phyloP scores from a whole-genome alignment of 2,888 invertebrate genomes.

The Diaphora mendica region DNA sequence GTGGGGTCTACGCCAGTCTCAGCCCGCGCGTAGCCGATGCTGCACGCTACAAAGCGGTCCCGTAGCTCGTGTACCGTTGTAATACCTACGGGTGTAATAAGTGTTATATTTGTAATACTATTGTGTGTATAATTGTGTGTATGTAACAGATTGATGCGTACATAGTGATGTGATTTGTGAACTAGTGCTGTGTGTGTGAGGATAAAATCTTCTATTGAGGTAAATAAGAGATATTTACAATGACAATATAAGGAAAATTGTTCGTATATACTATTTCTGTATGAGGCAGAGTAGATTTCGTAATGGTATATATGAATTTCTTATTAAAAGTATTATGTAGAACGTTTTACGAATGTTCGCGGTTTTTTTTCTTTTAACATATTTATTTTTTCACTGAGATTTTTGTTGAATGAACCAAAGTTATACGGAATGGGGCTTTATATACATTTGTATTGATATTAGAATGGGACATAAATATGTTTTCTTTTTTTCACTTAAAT shows the following conservation, averaged over 20 bases:
- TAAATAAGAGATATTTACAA: conserved; percentile 54
- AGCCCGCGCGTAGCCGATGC: conserved; percentile 77
- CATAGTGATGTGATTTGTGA: conserved; percentile 61
- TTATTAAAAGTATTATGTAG: conserved; percentile 41
- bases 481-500: too few relatives aligned
- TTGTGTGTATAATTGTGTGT: conserved; percentile 44
- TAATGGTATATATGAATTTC: conserved; percentile 32
- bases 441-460: background rate
- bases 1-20: conserved; percentile 79
- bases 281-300: conserved; percentile 34
- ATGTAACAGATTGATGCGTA: conserved; percentile 41
- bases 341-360: conserved; percentile 34
- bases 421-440: background rate
- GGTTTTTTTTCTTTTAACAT: conserved; percentile 32
- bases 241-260: conserved; percentile 42
- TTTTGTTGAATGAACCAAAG: conserved; percentile 13
- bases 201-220: conserved; percentile 60
- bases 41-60: conserved; percentile 71
- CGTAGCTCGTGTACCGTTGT: conserved; percentile 34
- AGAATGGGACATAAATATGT: background rate
- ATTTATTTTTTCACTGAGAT: conserved; percentile 17
- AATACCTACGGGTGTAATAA: conserved; percentile 51
- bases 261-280: conserved; percentile 30
- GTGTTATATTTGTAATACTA: conserved; percentile 43
- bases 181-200: conserved; percentile 55